Percentiles rank a stretch among this genome's conserved stretches.
Conservation (phyloP, 2,797 vertebrate species). For the Sebastes vulpes region DNA sequence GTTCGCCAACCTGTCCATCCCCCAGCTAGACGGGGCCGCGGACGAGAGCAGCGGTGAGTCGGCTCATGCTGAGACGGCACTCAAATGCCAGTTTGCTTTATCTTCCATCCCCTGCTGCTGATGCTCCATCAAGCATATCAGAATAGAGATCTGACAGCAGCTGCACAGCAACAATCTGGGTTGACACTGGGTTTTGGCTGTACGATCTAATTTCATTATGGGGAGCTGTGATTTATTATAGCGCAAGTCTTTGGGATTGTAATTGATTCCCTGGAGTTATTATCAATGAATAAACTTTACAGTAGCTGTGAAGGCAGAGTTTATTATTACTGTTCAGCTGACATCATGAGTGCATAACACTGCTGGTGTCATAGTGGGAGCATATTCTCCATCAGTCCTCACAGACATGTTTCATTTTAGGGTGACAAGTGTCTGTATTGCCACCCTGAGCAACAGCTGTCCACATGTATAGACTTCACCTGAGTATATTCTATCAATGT, state of each 20-base stretch:
- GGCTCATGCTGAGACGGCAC: background rate
- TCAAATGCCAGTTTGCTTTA: slow-evolving; percentile 25
- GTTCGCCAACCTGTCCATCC: slow-evolving; percentile 93
- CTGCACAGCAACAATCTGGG: background rate
- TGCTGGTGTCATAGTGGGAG: background rate
- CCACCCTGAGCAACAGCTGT: background rate
- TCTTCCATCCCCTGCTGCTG: slow-evolving; percentile 17
- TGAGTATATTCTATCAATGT: background rate
- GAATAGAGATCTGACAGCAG: slow-evolving; percentile 1
- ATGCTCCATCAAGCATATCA: slow-evolving; percentile 5
- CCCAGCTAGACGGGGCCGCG: slow-evolving; percentile 96
- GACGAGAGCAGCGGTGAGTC: slow-evolving; percentile 96
- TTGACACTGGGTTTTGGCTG: background rate
- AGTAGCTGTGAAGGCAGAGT: background rate
- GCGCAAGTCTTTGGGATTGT: background rate
- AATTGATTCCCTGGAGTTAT: slow-evolving; percentile 5
- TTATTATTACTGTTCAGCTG: background rate
- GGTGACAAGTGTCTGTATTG: background rate
- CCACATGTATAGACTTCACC: background rate
- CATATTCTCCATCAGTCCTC: background rate
- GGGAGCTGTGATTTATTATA: background rate
- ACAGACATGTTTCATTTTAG: background rate
- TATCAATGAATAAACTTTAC: background rate
- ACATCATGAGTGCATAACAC: background rate
- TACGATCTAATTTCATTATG: background rate